These are phyloP conservation scores for Hemiscyllium ocellatum DNA, from an alignment of 2,113 vertebrate genomes.

Conservation along the genomic window DNA sequence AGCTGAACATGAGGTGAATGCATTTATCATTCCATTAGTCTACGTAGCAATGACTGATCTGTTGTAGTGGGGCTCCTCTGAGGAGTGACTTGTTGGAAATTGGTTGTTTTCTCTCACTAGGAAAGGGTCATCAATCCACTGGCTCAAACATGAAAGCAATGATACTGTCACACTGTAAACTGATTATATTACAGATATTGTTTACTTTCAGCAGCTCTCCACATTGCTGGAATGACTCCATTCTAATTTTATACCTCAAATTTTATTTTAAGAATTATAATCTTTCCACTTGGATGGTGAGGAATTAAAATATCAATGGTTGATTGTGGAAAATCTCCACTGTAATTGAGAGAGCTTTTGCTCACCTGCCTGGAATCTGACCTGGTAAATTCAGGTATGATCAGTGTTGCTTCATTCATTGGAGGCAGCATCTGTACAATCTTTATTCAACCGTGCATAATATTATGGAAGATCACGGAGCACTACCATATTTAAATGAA, in stretches of 20 bases:
- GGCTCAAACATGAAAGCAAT: not conserved
- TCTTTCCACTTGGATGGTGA: not conserved
- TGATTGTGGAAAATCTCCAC: not conserved
- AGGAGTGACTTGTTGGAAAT: not conserved
- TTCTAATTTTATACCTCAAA: not conserved
- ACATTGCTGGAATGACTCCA: not conserved
- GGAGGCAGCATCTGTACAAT: not conserved
- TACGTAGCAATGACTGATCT: no score
- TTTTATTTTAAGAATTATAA: not conserved
- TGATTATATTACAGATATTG: not conserved
- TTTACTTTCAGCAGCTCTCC: not conserved
- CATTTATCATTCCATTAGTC: no score
- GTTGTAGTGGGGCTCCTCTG: not conserved
- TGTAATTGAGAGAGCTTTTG: not conserved
- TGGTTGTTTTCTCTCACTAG: not conserved
- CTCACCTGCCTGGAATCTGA: not conserved
- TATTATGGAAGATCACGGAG: no score
- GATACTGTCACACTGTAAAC: not conserved
- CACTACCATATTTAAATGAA: not conserved
- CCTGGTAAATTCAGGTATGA: not conserved
- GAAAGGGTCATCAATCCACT: not conserved
- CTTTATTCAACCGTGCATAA: not conserved
- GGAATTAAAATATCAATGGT: not conserved
- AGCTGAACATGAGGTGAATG: no score
- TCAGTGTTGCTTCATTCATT: not conserved